Evolutionary conservation across 2,888 invertebrate species (phyloP), one percentile per base, ranked within the genome.

Genomic region (Drosophila multiciliata): DNA sequence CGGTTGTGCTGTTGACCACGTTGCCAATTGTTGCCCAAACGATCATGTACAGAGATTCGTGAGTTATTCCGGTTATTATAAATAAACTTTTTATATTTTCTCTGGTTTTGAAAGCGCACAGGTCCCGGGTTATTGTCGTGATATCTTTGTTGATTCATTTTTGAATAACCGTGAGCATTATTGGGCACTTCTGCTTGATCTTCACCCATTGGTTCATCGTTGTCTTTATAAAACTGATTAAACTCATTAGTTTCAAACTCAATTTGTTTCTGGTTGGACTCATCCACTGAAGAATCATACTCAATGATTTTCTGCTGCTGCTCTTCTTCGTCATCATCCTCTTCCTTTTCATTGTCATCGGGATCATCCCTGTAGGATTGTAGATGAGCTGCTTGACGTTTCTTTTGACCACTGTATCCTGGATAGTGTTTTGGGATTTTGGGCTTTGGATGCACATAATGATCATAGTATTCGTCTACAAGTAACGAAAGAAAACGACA

Each of bases 171-270:
- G 23, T 69, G 61, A 0, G 57, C 62, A 17, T 59, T 23, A 1
- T 2, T 52, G 0, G 85, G 86, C 5, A 85, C 66, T 17, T 52
- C 26, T 0, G 1, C 9, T 12, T 29, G 4, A 35, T 23, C 8
- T 36, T 32, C 12, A 2, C 8, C 20, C 32, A 26, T 52, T 11
- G 23, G 1, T 11, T 35, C 42, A n/a, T 50, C 48, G 11, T 36
- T n/a, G 8, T 71, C 64, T 1, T 66, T 52, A 49, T 72, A 82
- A 2, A 60, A 5, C 12, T 64, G 36, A 60, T 89, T 74, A 15
- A 89, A 83, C 1, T 87, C 85, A 26, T 76, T 68, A 42, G 82
- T 35, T 58, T 81, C 65, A 54, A 69, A 66, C 12, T 65, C 12
- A 45, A 77, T 67, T 68, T 83, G 35, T 17, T 66, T 74, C 3